A percentile compares a stretch with the other conserved stretches of the same genome.
Conservation (phyloP, 2,888 invertebrate species). For the Tillus elongatus region DNA sequence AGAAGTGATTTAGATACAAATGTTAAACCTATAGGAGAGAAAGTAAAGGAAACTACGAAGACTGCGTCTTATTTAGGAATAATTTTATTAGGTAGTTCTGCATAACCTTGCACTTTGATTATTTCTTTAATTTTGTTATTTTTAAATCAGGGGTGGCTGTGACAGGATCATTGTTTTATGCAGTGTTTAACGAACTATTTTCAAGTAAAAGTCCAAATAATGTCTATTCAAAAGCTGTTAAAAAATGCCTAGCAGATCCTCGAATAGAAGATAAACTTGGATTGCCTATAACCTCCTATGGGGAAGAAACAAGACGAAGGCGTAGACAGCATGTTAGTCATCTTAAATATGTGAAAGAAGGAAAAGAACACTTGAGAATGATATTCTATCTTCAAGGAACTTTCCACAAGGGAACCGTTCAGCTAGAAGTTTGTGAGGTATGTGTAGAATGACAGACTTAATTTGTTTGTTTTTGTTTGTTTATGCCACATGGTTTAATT, state of each 20-base stretch:
- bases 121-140: not conserved
- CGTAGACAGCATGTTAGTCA: conserved; percentile 78
- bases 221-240: conserved; percentile 70
- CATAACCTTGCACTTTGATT: not conserved
- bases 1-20: conserved; percentile 38
- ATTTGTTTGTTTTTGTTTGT: not conserved
- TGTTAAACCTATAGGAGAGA: conserved; percentile 60
- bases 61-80: conserved; percentile 78
- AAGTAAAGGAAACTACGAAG: conserved; percentile 85
- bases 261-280: conserved; percentile 76
- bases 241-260: conserved; percentile 65
- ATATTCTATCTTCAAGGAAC: conserved; percentile 82
- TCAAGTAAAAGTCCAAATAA: conserved; percentile 80
- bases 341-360: conserved; percentile 63
- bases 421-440: conserved; percentile 80
- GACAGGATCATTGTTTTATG: conserved; percentile 73
- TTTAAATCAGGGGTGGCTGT: conserved; percentile 50
- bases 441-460: conserved; percentile 16
- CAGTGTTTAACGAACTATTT: conserved; percentile 78
- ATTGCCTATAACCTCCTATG: conserved; percentile 80
- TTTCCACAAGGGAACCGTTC: conserved; percentile 71
- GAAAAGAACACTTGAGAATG: conserved; percentile 75
- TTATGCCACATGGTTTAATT: too few relatives aligned
- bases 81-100: conserved; percentile 50
- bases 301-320: conserved; percentile 77